Conservation (phyloP, 2,888 invertebrate species). For the Priocnemis perturbator region DNA sequence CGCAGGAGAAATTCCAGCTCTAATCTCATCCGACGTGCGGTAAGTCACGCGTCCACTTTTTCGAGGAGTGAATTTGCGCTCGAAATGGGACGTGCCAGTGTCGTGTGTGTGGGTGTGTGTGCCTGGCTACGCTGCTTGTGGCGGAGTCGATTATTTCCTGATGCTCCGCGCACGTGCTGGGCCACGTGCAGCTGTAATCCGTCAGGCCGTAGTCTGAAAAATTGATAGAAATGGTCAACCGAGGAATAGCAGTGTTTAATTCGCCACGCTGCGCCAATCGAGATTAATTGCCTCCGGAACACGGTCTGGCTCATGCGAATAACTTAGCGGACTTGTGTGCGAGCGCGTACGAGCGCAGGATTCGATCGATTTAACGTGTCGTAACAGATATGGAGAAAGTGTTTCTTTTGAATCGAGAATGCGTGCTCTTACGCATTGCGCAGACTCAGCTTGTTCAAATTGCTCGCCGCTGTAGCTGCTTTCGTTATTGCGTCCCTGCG, state of each 20-base stretch:
- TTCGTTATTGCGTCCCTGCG: no score
- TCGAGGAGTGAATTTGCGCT: slow-evolving; percentile 19
- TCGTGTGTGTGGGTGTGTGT: neutral
- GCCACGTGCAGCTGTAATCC: slow-evolving; percentile 43
- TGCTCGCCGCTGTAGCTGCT: no score
- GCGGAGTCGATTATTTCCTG: slow-evolving; percentile 26
- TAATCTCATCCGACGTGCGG: slow-evolving; percentile 35
- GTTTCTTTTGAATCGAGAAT: no score
- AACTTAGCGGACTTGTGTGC: no score
- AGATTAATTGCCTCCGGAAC: no score
- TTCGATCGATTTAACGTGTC: no score
- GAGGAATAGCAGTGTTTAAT: slow-evolving; percentile 24
- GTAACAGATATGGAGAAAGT: no score
- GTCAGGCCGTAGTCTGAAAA: slow-evolving; percentile 44
- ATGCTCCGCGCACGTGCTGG: slow-evolving; percentile 38
- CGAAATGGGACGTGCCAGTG: slow-evolving; percentile 13
- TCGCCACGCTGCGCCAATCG: neutral
- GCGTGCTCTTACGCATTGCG: no score
- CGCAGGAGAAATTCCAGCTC: slow-evolving; percentile 30
- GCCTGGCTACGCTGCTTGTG: slow-evolving; percentile 11
- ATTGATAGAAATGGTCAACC: slow-evolving; percentile 28
- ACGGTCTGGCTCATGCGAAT: no score
- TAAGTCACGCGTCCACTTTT: slow-evolving; percentile 40
- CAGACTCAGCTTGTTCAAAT: no score
- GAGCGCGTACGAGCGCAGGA: no score